These are phyloP conservation scores for Notolepis coatsorum DNA, from an alignment of 2,797 vertebrate genomes.

Conservation along the genomic window DNA sequence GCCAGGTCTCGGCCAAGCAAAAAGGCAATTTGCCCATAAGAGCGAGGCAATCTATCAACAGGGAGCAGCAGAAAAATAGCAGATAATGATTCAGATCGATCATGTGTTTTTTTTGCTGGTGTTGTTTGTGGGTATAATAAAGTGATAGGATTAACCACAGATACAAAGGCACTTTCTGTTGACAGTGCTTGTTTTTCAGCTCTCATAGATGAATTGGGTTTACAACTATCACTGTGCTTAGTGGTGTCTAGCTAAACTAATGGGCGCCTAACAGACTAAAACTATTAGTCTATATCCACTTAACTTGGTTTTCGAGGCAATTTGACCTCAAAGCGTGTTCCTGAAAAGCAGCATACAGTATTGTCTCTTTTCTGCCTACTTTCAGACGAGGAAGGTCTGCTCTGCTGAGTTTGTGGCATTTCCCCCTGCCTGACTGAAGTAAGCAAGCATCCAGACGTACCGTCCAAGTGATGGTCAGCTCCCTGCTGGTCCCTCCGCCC, in stretches of 20 bases:
- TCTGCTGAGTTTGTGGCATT: slow-evolving; percentile 5
- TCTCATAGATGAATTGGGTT: neutral
- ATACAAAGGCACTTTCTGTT: neutral
- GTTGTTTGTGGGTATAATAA: slow-evolving; percentile 4
- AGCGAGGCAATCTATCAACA: slow-evolving; percentile 35
- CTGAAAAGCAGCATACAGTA: neutral
- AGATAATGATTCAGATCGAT: slow-evolving; percentile 25
- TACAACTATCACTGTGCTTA: no score
- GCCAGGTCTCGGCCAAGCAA: slow-evolving; percentile 18
- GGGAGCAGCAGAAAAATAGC: slow-evolving; percentile 10
- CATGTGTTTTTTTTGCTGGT: slow-evolving; percentile 14
- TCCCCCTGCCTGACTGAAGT: neutral
- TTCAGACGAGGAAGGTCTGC: slow-evolving; percentile 2
- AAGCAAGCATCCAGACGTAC: slow-evolving; percentile 78
- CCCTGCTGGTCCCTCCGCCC: slow-evolving; percentile 91
- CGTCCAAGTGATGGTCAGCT: slow-evolving; percentile 96
- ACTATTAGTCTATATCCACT: neutral
- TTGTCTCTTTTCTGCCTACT: neutral
- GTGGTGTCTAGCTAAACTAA: no score
- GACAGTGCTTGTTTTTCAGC: neutral
- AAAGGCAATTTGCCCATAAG: slow-evolving; percentile 37
- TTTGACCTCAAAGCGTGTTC: neutral
- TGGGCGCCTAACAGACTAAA: no score
- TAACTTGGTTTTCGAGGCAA: neutral
- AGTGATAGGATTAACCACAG: slow-evolving; percentile 8